Conservation (phyloP, 2,797 vertebrate genomes). For the Darevskia nairensis region DNA sequence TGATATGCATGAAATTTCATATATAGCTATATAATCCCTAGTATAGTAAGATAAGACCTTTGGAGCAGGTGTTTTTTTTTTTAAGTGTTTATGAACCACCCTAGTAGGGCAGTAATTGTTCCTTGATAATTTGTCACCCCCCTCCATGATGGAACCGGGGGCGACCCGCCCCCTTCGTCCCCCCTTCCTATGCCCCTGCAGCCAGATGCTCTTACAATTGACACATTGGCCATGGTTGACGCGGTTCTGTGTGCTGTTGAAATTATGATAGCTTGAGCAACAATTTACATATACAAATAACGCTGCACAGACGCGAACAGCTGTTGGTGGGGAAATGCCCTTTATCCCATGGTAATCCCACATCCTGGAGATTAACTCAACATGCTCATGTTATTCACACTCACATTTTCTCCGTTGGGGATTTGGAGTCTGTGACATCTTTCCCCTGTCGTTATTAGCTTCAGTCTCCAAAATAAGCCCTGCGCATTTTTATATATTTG, state of each 20-base stretch:
- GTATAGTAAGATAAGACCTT: no score
- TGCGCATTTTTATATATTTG: constrained; percentile 55
- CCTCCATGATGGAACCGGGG: no score
- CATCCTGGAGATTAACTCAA: constrained; percentile 61
- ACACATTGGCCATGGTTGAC: constrained; percentile 42
- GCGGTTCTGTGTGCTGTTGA: constrained; percentile 50
- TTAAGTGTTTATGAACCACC: no score
- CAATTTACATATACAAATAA: constrained; percentile 54
- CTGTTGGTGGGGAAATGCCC: constrained; percentile 72
- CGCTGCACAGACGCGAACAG: constrained; percentile 58
- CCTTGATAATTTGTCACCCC: no score
- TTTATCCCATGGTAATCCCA: constrained; percentile 66
- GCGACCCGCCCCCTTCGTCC: no score
- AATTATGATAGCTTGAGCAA: constrained; percentile 64
- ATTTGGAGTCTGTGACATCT: constrained; percentile 59
- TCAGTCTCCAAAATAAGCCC: constrained; percentile 56
- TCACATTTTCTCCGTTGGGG: constrained; percentile 55
- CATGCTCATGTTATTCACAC: constrained; percentile 63
- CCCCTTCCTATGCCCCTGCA: no score
- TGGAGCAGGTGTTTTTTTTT: no score
- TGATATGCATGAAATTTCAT: no score
- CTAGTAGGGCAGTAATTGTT: no score
- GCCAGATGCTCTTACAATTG: constrained; percentile 61
- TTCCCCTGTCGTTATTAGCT: constrained; percentile 62
- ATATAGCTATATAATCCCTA: no score